Evolutionary conservation across 2,113 vertebrate genomes (phyloP).

Genomic region (Macquaria australasica): DNA sequence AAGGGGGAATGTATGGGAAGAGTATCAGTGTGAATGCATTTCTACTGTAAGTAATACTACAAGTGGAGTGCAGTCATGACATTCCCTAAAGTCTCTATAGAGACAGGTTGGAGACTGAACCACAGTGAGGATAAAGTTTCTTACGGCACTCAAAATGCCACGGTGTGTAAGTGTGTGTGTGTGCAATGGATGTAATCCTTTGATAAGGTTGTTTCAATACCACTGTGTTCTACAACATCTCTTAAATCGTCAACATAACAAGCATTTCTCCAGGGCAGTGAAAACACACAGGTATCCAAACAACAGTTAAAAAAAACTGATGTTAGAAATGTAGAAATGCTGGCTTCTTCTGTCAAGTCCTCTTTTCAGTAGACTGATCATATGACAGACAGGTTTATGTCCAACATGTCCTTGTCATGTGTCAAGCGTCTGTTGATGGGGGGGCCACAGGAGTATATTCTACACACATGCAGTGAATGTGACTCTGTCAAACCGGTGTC

Average conservation of each 20-base stretch:
- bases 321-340: not conserved
- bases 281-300: constrained; percentile 4
- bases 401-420: constrained; percentile 1
- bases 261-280: not conserved
- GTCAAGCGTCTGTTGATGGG: not conserved
- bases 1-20: not conserved
- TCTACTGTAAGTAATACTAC: not conserved
- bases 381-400: not conserved
- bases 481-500: too few species aligned
- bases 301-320: not conserved
- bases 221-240: not conserved
- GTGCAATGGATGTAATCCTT: not conserved
- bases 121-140: not conserved
- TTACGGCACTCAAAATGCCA: constrained; percentile 8
- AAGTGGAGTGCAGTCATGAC: not conserved
- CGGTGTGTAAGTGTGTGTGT: not conserved
- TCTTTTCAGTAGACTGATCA: not conserved
- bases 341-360: not conserved
- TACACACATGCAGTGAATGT: not conserved
- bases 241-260: not conserved
- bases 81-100: not conserved
- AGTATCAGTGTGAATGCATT: not conserved
- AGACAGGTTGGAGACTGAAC: not conserved
- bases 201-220: not conserved
- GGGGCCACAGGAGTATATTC: not conserved